Evolutionary conservation across 2,113 vertebrate species (phyloP), one percentile per base, ranked within the genome.

Genomic region (Columbina picui): DNA sequence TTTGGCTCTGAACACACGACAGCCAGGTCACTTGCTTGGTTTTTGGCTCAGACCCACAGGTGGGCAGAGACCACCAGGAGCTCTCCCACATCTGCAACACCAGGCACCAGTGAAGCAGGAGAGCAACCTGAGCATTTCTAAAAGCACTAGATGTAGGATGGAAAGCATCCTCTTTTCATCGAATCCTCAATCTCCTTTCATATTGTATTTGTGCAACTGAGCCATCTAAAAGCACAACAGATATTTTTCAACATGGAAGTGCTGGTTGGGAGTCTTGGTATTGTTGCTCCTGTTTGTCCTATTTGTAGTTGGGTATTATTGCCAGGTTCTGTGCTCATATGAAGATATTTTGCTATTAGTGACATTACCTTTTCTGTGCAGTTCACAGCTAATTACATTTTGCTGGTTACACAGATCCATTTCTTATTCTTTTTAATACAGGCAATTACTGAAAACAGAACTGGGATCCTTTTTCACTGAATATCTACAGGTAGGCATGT

Each of bases 401-500:
- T 77, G 36, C 71, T 88, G 61, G 45, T 97, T 53, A 87, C 47
- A 55, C 26, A 70, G 22, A 60, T 78, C 64, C 38, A 77, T 93
- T 74, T 86, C 65, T 85, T 90, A 23, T 38, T 93, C 49, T 91
- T 90, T 95, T 92, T 87, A 34, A 88, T 88, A 25, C 95, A 99
- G 99, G 95, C 99, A 99, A 93, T 98, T 99, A 93, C 93, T 99
- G 97, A 99, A 99, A 98, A 99, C 99, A 1, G 99, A 99, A 96
- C 97, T 99, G 95, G 99, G 99, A 91, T 99, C 99, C 41, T 99
- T 99, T 97, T 99, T 99, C 97, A 99, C 99, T 1, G 99, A 99
- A 90, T 99, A 99, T 96, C 98, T 99, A 55, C 99, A 99, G 98
- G 98, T 99, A 96, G 61, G 98, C 86, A 56, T 91, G 41, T 43